Evolutionary conservation across 1,140 invertebrate genomes (phyloP), one percentile per base, ranked within the genome.

Genomic region (Carcinoscorpius rotundicauda): DNA sequence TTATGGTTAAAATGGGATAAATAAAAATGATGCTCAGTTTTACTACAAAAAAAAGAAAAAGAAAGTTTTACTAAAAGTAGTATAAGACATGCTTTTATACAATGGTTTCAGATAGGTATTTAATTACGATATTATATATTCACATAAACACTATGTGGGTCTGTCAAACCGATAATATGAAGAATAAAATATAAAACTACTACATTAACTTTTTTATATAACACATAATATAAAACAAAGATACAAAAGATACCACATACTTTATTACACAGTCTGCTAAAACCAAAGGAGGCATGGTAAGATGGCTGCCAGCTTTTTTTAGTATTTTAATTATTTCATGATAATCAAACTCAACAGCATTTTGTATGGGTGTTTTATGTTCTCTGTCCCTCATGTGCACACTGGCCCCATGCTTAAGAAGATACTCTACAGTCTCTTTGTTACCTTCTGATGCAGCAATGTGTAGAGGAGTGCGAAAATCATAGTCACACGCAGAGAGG

Each of bases 391-490:
- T 84, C 52, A 83, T 77, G 70, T 94, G 91, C n/a, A 95, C 88
- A 62, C 84, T 88, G 0, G 88, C 89, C 3, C 93, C 93, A 70
- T 89, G 83, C 56, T 83, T 80, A 29, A 96, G 76, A 6, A 96
- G 77, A 77, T 84, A 86, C 66, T 85, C 81, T 0, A 93, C 87
- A 0, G 89, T 79, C 3, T 81, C 70, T 0, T 82, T 58, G 68
- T 88, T 83, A 0, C 89, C 90, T 69, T 86, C 79, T 55, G 82
- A 78, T 53, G 87, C 85, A 6, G 91, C 90, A 57, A 92, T 80
- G 71, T 95, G 91, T 1, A 95, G 78, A 0, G 89, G 85, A 0
- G 90, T 93, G 63, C 88, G 81, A 6, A 83, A 81, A 76, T 93
- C 89, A 62, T 86, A 84, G 74, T 93, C 89, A 11, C 78, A 75